Percentiles rank a stretch among this genome's conserved stretches.
Evolutionary conservation across 2,888 invertebrate genomes (phyloP).

Genomic region (Hetaerina titia): DNA sequence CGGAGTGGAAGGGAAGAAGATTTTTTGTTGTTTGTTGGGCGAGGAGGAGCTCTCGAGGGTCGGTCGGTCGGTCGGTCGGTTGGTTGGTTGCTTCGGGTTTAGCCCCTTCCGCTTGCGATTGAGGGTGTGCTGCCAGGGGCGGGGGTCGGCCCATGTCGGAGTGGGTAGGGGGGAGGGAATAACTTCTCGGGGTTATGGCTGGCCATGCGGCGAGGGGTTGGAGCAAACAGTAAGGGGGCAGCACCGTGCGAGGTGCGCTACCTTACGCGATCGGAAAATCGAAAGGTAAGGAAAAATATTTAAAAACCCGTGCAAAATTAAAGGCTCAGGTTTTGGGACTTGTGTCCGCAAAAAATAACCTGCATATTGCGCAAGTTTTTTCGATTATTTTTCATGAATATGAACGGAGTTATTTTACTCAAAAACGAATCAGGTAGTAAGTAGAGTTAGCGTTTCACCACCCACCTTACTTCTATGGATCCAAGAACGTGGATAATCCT

Average conservation of each 20-base stretch:
- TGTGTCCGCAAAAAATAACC: neutral
- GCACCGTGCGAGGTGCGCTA: neutral
- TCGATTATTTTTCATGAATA: too few species aligned
- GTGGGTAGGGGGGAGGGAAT: neutral
- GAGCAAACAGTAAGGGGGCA: neutral
- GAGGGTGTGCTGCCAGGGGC: too few species aligned
- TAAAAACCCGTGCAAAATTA: neutral
- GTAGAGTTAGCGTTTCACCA: too few species aligned
- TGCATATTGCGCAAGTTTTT: neutral
- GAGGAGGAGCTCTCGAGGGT: neutral
- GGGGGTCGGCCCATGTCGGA: neutral
- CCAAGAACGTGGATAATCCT: too few species aligned
- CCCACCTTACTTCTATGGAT: too few species aligned
- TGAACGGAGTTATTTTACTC: too few species aligned
- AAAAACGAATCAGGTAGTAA: neutral
- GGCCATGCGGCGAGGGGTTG: neutral
- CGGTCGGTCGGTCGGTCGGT: neutral
- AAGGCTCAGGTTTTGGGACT: neutral
- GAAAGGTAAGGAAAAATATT: neutral
- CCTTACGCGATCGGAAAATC: neutral
- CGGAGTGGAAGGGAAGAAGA: neutral
- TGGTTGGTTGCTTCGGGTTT: neutral
- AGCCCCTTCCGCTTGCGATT: too few species aligned
- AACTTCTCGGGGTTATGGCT: neutral
- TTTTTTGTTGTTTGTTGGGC: neutral